Base-by-base conservation (phyloP, 1,140 invertebrate genomes). In the Berghia stephanieae region DNA sequence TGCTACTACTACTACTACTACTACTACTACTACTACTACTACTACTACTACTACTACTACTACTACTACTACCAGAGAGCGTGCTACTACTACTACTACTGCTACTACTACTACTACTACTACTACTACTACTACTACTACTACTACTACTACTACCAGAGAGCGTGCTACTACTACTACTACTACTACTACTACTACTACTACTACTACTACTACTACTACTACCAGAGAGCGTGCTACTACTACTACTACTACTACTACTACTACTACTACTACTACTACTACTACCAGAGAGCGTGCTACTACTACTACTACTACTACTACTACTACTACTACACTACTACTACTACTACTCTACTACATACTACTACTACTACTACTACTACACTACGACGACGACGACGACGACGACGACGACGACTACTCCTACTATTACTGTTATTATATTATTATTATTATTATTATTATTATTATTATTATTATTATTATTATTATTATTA, bases 41-140 rank as follows among this genome's bases (percentile, higher is more conserved):
- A 52, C 46, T 52, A 52, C 46, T 52, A 52, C 46, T 52, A 52
- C 46, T 52, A 52, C 46, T 52, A 52, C 46, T 52, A 52, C 46
- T 52, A 52, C 46, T 52, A 52, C 46, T 52, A 52, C 46, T 52
- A 52, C 46, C 46, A 52, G 13, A 16, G 24, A 13, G 13, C 13
- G 13, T 52, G 46, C 46, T 52, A 52, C 46, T 52, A 52, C 46
- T 52, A 52, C 46, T 52, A 52, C 46, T 52, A 52, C 46, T 52
- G 24, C 46, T 52, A 52, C 46, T 52, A 52, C 46, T 52, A 52
- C 46, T 52, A 52, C 46, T 52, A 52, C 46, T 52, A 52, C 46
- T 52, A 52, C 46, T 52, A 52, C 46, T 52, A 52, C 46, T 52
- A 52, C 46, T 52, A 52, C 46, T 52, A 52, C 46, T 52, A 52